Base-by-base conservation (phyloP, 2,888 invertebrate species). In the Sesia bembeciformis region DNA sequence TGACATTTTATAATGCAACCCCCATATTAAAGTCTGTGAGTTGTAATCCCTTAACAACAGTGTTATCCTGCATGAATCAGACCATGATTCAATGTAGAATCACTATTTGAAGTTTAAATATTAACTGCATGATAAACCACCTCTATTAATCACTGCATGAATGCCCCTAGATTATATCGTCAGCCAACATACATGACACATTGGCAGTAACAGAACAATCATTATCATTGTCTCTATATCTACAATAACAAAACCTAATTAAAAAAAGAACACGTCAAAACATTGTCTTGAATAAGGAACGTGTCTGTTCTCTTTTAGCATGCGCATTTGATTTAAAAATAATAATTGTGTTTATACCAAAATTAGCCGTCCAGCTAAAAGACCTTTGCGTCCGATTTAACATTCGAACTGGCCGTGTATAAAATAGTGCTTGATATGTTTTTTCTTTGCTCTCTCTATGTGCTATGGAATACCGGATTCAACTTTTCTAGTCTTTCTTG, bases 1-100 rank as follows among this genome's bases (percentile, higher is more conserved):
- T 95, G 90, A 63, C 52, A 62, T 60, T 78, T 73, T 72, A 51
- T 73, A 70, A 66, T 64, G 66, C 68, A 68, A 68, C 62, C 64
- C 59, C 62, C 56, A 56, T 23, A 23, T 23, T 61, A 62, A 58
- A 61, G 58, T 51, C 55, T 55, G 56, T 60, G 56, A 52, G 59
- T 61, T 40, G 54, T 51, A 41, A 52, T 53, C 54, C 53, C 50
- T 50, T 50, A 4, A 38, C 39, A 50, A 50, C 39, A 38, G 7
- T 56, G 8, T 8, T 46, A 53, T 55, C 55, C 52, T 71, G 77
- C 78, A 76, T 77, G 75, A 69, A 65, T 71, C 70, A 68, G 57
- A 59, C 59, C 54, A 56, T 66, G 68, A 66, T 65, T 66, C 67
- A 65, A 60, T 55, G 54, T 55, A 53, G 49, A 56, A 50, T 57